phyloP scores from a whole-genome alignment of 1,140 invertebrate genomes.

The Neotoxoptera formosana region DNA sequence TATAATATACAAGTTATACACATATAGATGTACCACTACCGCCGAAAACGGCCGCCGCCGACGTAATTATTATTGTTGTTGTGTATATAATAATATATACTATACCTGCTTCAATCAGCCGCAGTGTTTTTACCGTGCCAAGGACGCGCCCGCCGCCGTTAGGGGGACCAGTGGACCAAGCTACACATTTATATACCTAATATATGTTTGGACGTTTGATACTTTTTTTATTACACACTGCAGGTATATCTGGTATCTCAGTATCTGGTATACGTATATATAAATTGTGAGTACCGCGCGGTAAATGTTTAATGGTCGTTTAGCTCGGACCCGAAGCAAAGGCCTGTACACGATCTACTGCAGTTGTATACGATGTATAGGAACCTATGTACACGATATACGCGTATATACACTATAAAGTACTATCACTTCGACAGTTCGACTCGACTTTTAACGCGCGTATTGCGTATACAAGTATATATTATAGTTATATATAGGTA shows the following conservation, averaged over 20 bases:
- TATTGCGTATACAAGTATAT: too few relatives aligned
- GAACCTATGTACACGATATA: neutral
- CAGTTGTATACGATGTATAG: too few relatives aligned
- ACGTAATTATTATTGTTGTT: neutral
- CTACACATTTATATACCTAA: too few relatives aligned
- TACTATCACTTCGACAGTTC: too few relatives aligned
- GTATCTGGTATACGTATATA: neutral
- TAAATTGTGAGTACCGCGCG: neutral
- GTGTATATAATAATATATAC: neutral
- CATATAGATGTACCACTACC: neutral
- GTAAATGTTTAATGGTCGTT: neutral
- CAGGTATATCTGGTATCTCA: neutral
- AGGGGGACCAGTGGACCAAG: neutral
- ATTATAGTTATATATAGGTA: neutral
- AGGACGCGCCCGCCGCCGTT: neutral
- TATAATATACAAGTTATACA: neutral
- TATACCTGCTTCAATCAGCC: neutral
- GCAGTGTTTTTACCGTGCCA: conserved; percentile 5
- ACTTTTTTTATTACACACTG: neutral
- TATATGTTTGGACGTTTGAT: neutral
- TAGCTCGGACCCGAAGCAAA: neutral
- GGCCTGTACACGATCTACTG: too few relatives aligned
- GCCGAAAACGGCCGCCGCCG: neutral
- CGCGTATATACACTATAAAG: too few relatives aligned
- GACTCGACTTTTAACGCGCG: too few relatives aligned